Evolutionary conservation across 1,140 invertebrate genomes (phyloP).

Genomic region (Palaemon carinicauda): DNA sequence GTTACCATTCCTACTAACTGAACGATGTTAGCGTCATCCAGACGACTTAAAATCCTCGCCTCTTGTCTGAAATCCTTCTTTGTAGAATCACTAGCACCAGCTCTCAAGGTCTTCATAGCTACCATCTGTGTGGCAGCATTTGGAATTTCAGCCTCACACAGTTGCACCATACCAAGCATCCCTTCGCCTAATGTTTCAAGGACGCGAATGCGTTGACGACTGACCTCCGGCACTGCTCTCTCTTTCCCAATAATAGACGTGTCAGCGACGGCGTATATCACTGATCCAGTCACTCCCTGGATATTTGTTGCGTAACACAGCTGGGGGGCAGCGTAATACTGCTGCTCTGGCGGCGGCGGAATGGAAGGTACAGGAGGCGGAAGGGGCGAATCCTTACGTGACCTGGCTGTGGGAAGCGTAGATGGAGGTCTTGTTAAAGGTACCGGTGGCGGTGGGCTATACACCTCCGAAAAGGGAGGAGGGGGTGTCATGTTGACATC

Average conservation of each 20-base stretch:
- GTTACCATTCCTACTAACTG: conserved; percentile 57
- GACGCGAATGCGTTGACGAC: conserved; percentile 77
- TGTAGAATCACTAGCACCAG: conserved; percentile 64
- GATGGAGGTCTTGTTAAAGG: conserved; percentile 59
- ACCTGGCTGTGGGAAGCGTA: conserved; percentile 26
- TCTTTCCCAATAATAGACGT: conserved; percentile 22
- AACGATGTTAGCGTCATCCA: conserved; percentile 65
- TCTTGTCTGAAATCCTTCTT: conserved; percentile 68
- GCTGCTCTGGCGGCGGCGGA: conserved; percentile 35
- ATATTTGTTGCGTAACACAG: conserved; percentile 61
- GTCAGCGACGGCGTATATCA: conserved; percentile 66
- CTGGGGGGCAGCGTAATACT: conserved; percentile 48
- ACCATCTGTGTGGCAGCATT: conserved; percentile 63
- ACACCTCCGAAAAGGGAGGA: conserved; percentile 71
- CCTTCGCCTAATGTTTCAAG: conserved; percentile 82
- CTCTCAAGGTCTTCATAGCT: conserved; percentile 67
- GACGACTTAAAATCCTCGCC: conserved; percentile 65
- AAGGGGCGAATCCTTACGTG: conserved; percentile 24
- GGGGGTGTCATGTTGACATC: conserved; percentile 65
- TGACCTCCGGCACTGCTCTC: conserved; percentile 73
- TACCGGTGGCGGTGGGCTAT: conserved; percentile 60
- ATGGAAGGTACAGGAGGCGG: conserved; percentile 38
- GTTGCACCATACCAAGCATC: conserved; percentile 77
- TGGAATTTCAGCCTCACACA: conserved; percentile 57
- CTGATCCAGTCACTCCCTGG: conserved; percentile 67